Conservation (phyloP, 1,140 invertebrate species). For the Batillaria attramentaria region DNA sequence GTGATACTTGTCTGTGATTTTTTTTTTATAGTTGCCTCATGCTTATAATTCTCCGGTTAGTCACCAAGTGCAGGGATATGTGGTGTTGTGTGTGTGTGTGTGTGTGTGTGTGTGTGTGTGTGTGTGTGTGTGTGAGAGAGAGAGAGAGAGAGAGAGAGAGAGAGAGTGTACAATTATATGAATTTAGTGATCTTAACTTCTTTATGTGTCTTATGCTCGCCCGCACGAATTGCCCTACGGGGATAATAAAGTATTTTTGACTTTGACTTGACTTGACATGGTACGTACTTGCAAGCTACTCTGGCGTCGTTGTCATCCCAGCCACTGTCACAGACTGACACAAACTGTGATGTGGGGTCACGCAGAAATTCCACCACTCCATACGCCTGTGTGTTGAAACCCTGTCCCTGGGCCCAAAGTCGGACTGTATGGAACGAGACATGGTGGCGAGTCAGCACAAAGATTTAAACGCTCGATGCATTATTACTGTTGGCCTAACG, state of each 20-base stretch:
- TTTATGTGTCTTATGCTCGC: too few relatives aligned
- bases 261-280: neutral
- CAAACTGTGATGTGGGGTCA: constrained; percentile 29
- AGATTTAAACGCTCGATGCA: too few relatives aligned
- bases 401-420: neutral
- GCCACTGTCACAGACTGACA: constrained; percentile 54
- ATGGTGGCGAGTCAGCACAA: neutral
- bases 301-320: constrained; percentile 55
- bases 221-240: neutral
- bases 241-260: neutral
- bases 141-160: neutral
- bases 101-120: neutral
- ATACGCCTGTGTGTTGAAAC: neutral
- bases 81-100: too few relatives aligned
- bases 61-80: too few relatives aligned
- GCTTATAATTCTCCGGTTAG: too few relatives aligned
- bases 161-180: too few relatives aligned
- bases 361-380: neutral
- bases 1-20: too few relatives aligned
- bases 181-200: too few relatives aligned
- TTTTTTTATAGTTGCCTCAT: too few relatives aligned
- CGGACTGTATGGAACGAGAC: neutral
- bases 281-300: constrained; percentile 42
- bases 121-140: neutral
- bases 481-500: neutral